Base-by-base conservation (phyloP, 2,113 vertebrate species). In the Ariopsis seemanni region DNA sequence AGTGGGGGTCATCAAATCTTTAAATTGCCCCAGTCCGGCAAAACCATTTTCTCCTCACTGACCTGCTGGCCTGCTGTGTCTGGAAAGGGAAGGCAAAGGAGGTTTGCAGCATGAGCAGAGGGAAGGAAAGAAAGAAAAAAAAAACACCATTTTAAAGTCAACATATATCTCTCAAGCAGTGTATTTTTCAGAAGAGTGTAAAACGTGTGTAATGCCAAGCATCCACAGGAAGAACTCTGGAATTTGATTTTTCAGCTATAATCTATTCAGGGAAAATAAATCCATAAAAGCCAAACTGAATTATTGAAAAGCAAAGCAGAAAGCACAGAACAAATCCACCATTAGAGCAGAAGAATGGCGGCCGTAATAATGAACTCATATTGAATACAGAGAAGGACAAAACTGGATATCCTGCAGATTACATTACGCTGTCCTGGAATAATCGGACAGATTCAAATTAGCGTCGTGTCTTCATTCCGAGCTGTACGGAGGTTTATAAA, bases 1-100 rank as follows among this genome's bases (percentile, higher is more conserved):
- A 83, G 85, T 53, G 75, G 85, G 69, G 88, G 84, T 89, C 89
- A 88, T 93, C 91, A 92, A 90, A 91, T 92, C 89, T 92, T 92
- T 86, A 90, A 91, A 87, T 91, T 89, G 55, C 89, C 89, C 91
- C 91, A 91, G 75, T 91, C 91, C 75, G 89, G 89, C 27, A 86
- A 87, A 87, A 71, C 78, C 72, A 82, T 90, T 86, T 88, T 91
- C 77, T 93, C 91, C n/a, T 93, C 90, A 58, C 63, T 75, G 86
- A 88, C 89, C 85, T 88, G 81, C 25, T 90, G 85, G 69, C 48
- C 87, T 81, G 85, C 57, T 2, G 65, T 82, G 86, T 90, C 92
- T 93, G 74, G 8, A 69, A 79, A 74, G 71, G 63, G 88, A 67
- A 90, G 14, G 85, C n/a, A 88, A 78, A 89, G 42, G 6, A 83